Evolutionary conservation across 1,140 invertebrate genomes (phyloP).

Genomic region (Batillaria attramentaria): DNA sequence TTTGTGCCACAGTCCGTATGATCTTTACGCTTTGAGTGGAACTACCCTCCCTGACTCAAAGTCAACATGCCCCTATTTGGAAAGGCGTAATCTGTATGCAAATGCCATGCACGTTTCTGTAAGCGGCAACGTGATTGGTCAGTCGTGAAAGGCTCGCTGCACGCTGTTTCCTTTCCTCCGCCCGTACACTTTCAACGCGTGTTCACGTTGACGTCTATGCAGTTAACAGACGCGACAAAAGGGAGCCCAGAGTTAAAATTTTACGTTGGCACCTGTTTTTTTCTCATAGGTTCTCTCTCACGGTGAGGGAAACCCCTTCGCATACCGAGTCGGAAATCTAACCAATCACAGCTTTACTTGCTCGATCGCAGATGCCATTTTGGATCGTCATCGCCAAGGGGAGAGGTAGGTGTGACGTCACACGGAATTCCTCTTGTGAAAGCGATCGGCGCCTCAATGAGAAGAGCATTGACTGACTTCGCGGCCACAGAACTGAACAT

Average conservation of each 20-base stretch:
- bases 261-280: background rate
- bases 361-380: constrained; percentile 12
- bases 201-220: background rate
- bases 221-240: background rate
- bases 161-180: background rate
- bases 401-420: constrained; percentile 28
- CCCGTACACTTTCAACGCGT: background rate
- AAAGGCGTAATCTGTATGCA: constrained; percentile 50
- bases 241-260: background rate
- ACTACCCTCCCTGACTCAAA: constrained; percentile 45
- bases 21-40: background rate
- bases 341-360: constrained; percentile 29
- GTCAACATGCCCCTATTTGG: constrained; percentile 61
- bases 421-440: constrained; percentile 31
- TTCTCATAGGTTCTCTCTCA: background rate
- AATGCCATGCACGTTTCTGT: constrained; percentile 35
- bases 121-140: constrained; percentile 51
- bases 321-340: constrained; percentile 11
- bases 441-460: background rate
- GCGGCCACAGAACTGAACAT: background rate
- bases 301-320: constrained; percentile 26
- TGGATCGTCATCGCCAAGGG: constrained; percentile 19
- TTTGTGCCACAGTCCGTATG: background rate
- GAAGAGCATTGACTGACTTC: background rate
- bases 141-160: background rate